Base-by-base conservation (phyloP, 1,140 invertebrate species). In the Micrasema minimum region DNA sequence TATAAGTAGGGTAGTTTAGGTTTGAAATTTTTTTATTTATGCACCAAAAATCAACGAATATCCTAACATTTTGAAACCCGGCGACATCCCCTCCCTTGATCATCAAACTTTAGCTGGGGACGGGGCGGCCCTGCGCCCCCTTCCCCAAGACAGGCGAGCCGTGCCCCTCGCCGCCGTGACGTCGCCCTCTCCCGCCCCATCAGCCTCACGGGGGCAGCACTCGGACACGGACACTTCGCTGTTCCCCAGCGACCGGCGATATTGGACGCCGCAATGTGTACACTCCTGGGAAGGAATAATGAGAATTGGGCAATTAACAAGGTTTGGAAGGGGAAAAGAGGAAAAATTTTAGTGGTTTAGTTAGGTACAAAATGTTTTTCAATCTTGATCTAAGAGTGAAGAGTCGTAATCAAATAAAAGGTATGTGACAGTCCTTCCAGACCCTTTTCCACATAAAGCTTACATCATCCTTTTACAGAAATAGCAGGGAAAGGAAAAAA, bases 21-120 rank as follows among this genome's bases (percentile, higher is more conserved):
- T n/a, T n/a, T n/a, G n/a, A n/a, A n/a, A n/a, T n/a, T n/a, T n/a
- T n/a, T n/a, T n/a, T n/a, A n/a, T n/a, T n/a, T n/a, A n/a, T n/a
- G n/a, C n/a, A n/a, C n/a, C n/a, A n/a, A n/a, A n/a, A 59, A 50
- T 14, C 79, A 66, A 82, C 84, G 18, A 80, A 73, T 16, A 82
- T 75, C 37, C 80, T 80, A 1, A 90, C 84, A 38, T 85, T 83
- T 22, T 82, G 80, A 70, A 89, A 89, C 59, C 81, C 83, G 3
- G 80, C 78, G 1, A 91, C 79, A 16, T 89, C 82, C 64, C 91
- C 87, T 0, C 94, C 93, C 78, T 97, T 96, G 9, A 96, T 87
- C 23, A 96, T 80, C 95, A 95, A 97, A 59, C 90, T 87, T 5
- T 96, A 83, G 0, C 81, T 81, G 0, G 94, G 94, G 46, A 87